A percentile compares a stretch with the other conserved stretches of the same genome.
phyloP scores from a whole-genome alignment of 1,140 invertebrate species.

The Ganaspis sp. region DNA sequence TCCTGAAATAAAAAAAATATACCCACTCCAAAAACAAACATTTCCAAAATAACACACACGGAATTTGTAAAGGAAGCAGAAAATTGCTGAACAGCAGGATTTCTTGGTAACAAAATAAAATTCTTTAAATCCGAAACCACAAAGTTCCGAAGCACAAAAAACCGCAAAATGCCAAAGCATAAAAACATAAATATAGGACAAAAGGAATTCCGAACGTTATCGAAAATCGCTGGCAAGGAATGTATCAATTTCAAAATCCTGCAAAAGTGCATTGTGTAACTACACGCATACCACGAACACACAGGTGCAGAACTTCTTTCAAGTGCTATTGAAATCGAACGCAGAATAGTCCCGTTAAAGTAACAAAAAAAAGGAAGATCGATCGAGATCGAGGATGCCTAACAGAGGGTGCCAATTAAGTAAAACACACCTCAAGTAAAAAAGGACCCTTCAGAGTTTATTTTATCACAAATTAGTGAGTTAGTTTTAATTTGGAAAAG shows the following conservation, averaged over 20 bases:
- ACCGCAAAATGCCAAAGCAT: neutral
- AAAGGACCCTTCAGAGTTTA: neutral
- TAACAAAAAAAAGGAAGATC: neutral
- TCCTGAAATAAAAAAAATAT: too few relatives aligned
- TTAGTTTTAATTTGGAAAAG: neutral
- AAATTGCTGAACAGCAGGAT: too few relatives aligned
- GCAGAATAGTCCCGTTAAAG: neutral
- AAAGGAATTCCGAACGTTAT: neutral
- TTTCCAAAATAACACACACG: neutral
- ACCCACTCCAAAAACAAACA: too few relatives aligned
- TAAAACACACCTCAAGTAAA: neutral
- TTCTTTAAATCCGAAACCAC: neutral
- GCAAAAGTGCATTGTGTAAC: conserved; percentile 26
- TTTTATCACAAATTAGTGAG: neutral
- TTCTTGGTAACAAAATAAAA: too few relatives aligned
- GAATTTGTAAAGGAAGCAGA: neutral
- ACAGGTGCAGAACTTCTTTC: conserved; percentile 17
- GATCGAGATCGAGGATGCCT: neutral
- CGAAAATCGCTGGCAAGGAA: conserved; percentile 18
- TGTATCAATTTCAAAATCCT: conserved; percentile 14
- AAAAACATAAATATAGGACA: neutral
- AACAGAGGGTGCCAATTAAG: neutral
- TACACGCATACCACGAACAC: conserved; percentile 23
- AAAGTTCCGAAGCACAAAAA: neutral
- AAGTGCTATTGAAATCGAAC: conserved; percentile 22